Evolutionary conservation across 1,140 invertebrate genomes (phyloP).

Genomic region (Drosophila orosa): DNA sequence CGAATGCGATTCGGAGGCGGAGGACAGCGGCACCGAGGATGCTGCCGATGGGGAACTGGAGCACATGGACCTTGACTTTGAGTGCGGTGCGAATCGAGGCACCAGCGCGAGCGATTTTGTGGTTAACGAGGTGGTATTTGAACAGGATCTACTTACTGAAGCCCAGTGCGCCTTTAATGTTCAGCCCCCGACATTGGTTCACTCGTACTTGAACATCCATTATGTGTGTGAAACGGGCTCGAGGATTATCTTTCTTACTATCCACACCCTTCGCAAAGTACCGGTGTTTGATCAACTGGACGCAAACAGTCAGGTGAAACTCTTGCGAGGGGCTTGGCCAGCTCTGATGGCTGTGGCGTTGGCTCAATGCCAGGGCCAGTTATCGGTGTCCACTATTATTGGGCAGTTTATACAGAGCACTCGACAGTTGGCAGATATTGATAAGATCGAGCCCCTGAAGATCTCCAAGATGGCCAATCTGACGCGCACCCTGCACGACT

Average conservation of each 20-base stretch:
- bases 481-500: constrained; percentile 92
- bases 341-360: constrained; percentile 96
- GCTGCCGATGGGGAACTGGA: constrained; percentile 54
- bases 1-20: constrained; percentile 71
- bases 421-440: constrained; percentile 85
- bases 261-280: constrained; percentile 95
- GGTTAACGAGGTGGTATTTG: constrained; percentile 75
- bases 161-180: constrained; percentile 91
- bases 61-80: constrained; percentile 64
- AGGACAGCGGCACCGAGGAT: constrained; percentile 73
- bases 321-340: constrained; percentile 95
- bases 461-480: constrained; percentile 92
- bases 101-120: constrained; percentile 71
- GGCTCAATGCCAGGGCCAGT: constrained; percentile 91
- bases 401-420: constrained; percentile 90
- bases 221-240: constrained; percentile 97
- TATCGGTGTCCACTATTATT: constrained; percentile 93
- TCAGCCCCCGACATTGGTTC: constrained; percentile 92
- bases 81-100: constrained; percentile 49
- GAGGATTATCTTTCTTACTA: constrained; percentile 93
- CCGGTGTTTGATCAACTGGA: constrained; percentile 92
- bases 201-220: constrained; percentile 93
- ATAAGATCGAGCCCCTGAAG: constrained; percentile 89
- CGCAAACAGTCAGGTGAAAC: constrained; percentile 91
- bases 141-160: constrained; percentile 89